phyloP scores from a whole-genome alignment of 2,888 invertebrate species.

The Melanophora roralis region DNA sequence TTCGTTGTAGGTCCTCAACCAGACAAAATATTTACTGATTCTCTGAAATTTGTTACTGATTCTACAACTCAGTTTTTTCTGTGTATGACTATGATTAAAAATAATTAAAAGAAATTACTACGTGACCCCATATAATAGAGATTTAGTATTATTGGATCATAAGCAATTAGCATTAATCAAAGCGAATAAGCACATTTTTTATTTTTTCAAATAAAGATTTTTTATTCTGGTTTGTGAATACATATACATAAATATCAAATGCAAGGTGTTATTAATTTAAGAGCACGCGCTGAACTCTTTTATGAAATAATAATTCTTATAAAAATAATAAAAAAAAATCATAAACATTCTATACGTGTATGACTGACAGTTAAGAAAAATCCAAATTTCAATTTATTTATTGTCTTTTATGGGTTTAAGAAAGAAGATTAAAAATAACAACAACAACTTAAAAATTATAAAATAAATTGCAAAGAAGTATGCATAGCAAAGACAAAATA shows the following conservation, averaged over 20 bases:
- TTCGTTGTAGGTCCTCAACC: too few relatives aligned
- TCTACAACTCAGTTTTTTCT: too few relatives aligned
- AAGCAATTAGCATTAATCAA: neutral
- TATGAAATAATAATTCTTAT: constrained; percentile 20
- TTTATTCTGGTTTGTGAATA: constrained; percentile 8
- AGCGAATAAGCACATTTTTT: constrained; percentile 8
- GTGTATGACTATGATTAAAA: constrained; percentile 3
- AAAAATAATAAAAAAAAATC: constrained; percentile 16
- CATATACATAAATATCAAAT: constrained; percentile 9
- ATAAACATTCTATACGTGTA: too few relatives aligned
- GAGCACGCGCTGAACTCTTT: constrained; percentile 54
- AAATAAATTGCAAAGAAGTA: constrained; percentile 26
- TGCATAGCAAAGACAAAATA: constrained; percentile 7
- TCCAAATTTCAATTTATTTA: constrained; percentile 54
- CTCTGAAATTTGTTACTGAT: too few relatives aligned
- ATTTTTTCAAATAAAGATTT: neutral
- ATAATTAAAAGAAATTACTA: constrained; percentile 41
- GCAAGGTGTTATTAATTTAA: constrained; percentile 48
- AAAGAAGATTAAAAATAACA: constrained; percentile 5
- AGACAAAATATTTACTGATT: too few relatives aligned
- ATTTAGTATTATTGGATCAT: constrained; percentile 19
- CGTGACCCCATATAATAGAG: constrained; percentile 43
- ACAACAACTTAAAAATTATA: constrained; percentile 3
- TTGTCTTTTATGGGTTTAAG: constrained; percentile 37
- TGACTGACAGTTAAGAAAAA: constrained; percentile 5